Conservation (phyloP, 2,113 vertebrate species). For the Cynocephalus volans region DNA sequence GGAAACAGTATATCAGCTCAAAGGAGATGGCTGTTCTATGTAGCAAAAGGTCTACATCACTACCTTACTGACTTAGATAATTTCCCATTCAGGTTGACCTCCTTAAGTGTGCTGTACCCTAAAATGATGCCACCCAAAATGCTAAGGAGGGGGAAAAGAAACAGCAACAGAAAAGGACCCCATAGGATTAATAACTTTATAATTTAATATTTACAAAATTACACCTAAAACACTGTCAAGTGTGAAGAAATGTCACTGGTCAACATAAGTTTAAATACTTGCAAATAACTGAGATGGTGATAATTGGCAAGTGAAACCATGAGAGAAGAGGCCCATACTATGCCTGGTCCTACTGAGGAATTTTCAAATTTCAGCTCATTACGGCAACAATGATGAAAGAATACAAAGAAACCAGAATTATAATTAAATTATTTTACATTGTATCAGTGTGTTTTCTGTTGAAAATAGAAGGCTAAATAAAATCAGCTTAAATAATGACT, state of each 20-base stretch:
- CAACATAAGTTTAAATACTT: conserved; percentile 56
- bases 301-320: not conserved
- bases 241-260: not conserved
- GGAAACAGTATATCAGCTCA: conserved; percentile 31
- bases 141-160: not conserved
- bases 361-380: conserved; percentile 36
- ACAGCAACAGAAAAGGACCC: not conserved
- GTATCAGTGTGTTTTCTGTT: not conserved
- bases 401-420: conserved; percentile 52
- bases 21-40: not conserved
- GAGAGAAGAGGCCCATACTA: not conserved
- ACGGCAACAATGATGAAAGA: not conserved
- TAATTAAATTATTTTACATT: not conserved
- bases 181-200: not conserved
- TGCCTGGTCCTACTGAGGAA: not conserved
- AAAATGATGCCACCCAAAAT: not conserved
- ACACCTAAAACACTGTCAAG: conserved; percentile 27
- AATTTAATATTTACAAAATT: conserved; percentile 33
- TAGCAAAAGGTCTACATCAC: not conserved
- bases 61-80: not conserved
- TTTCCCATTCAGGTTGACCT: not conserved
- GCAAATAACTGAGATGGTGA: not conserved
- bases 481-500: not conserved
- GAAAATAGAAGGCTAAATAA: conserved; percentile 26
- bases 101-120: not conserved